phyloP scores from a whole-genome alignment of 2,888 invertebrate species.

The Lithophane socia region DNA sequence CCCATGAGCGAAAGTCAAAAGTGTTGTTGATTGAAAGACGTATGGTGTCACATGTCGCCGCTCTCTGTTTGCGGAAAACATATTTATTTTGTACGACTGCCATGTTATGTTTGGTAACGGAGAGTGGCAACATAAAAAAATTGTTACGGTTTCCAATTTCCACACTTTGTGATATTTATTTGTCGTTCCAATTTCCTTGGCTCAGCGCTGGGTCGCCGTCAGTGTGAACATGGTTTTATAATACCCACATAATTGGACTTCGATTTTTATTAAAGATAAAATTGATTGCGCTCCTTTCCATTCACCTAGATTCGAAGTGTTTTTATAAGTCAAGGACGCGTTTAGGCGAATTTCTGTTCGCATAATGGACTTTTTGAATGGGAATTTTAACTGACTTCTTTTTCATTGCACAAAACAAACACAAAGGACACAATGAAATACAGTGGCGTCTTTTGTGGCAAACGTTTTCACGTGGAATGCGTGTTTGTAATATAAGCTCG shows the following conservation, averaged over 20 bases:
- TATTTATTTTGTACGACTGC: constrained; percentile 69
- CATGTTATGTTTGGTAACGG: constrained; percentile 56
- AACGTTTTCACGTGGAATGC: constrained; percentile 22
- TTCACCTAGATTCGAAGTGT: constrained; percentile 37
- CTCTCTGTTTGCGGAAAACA: constrained; percentile 67
- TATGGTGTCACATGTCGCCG: constrained; percentile 66
- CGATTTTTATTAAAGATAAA: constrained; percentile 57
- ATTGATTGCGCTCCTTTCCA: constrained; percentile 34
- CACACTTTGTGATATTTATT: constrained; percentile 64
- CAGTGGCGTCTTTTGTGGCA: constrained; percentile 16
- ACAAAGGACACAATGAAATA: constrained; percentile 41
- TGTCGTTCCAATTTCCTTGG: constrained; percentile 62
- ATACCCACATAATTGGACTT: constrained; percentile 56
- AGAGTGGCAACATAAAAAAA: constrained; percentile 42
- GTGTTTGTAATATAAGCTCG: constrained; percentile 35
- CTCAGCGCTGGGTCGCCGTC: constrained; percentile 36
- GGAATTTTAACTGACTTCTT: constrained; percentile 29
- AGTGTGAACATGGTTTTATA: constrained; percentile 52
- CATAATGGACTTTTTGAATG: constrained; percentile 30
- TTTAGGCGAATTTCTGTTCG: constrained; percentile 20
- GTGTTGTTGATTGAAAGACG: constrained; percentile 69
- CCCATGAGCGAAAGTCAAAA: constrained; percentile 60
- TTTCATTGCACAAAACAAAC: constrained; percentile 26
- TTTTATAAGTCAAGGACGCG: constrained; percentile 43
- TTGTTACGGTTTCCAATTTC: constrained; percentile 61